phyloP scores from a whole-genome alignment of 2,888 invertebrate genomes.

The Eilema griseolum region DNA sequence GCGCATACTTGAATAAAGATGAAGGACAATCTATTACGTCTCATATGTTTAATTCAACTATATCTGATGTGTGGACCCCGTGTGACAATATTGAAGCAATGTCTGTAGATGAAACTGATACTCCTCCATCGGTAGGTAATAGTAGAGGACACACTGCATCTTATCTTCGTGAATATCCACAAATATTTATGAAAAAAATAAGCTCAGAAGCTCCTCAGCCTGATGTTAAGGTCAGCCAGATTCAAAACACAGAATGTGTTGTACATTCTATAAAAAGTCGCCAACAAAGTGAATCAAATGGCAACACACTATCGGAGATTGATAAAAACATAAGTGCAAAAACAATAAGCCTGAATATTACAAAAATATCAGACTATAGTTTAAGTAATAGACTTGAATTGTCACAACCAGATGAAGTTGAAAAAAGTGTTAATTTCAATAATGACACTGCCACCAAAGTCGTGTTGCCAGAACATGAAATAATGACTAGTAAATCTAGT shows the following conservation, averaged over 20 bases:
- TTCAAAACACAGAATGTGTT: background rate
- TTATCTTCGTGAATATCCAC: conserved; percentile 76
- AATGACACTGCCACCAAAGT: background rate
- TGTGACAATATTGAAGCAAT: conserved; percentile 51
- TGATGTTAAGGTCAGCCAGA: conserved; percentile 20
- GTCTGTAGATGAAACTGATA: conserved; percentile 64
- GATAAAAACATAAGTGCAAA: background rate
- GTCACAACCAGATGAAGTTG: background rate
- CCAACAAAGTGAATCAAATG: background rate
- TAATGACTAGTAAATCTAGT: background rate
- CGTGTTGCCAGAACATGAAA: background rate
- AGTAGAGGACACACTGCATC: conserved; percentile 68
- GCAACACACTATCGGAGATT: background rate
- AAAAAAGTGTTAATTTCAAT: background rate
- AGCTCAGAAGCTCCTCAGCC: conserved; percentile 53
- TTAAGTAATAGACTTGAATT: background rate
- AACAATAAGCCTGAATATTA: background rate
- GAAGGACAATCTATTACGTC: conserved; percentile 51
- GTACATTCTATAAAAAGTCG: background rate
- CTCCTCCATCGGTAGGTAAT: conserved; percentile 67
- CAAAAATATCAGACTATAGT: background rate
- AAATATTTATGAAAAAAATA: conserved; percentile 76
- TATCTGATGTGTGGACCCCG: conserved; percentile 35
- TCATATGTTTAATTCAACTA: conserved; percentile 42
- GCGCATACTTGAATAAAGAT: conserved; percentile 65